A percentile compares a stretch with the other conserved stretches of the same genome.
Conservation (phyloP, 2,797 vertebrate genomes). For the Pempheris klunzingeri region DNA sequence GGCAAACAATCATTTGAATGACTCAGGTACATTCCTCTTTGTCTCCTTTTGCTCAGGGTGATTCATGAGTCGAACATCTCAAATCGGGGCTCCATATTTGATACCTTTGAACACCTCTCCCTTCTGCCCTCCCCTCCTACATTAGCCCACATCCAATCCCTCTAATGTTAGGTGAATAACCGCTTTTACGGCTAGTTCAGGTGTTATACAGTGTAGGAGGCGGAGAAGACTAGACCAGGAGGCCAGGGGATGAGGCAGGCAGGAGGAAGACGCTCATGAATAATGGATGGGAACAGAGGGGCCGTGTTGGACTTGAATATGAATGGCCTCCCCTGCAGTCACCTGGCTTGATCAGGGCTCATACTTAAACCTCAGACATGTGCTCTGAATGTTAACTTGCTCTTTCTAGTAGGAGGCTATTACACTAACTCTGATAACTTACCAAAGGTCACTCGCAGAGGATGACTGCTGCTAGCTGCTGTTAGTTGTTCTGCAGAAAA, state of each 20-base stretch:
- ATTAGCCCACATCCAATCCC: conserved; percentile 61
- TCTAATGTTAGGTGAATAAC: conserved; percentile 70
- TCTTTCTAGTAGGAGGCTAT: conserved; percentile 43
- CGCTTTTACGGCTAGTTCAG: conserved; percentile 62
- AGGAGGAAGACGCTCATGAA: conserved; percentile 69
- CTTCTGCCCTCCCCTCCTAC: conserved; percentile 4
- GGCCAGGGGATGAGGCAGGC: conserved; percentile 53
- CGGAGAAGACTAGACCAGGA: conserved; percentile 46
- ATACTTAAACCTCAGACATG: conserved; percentile 66
- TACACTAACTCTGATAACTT: conserved; percentile 51
- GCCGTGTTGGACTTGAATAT: conserved; percentile 73
- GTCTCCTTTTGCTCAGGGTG: conserved; percentile 41
- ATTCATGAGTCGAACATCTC: conserved; percentile 63
- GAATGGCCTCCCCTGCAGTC: conserved; percentile 78
- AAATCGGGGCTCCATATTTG: conserved; percentile 55
- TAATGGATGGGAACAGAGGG: conserved; percentile 74
- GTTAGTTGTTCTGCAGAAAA: conserved; percentile 8
- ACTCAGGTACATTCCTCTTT: conserved; percentile 59
- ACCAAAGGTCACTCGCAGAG: conserved; percentile 31
- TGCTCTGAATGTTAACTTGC: conserved; percentile 72
- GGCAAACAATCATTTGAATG: conserved; percentile 52
- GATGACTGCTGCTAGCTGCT: conserved; percentile 8
- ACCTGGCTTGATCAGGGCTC: conserved; percentile 69
- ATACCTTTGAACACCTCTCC: conserved; percentile 45
- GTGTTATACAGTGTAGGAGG: conserved; percentile 59